Evolutionary conservation across 2,888 invertebrate genomes (phyloP).

Genomic region (Rotaria socialis): DNA sequence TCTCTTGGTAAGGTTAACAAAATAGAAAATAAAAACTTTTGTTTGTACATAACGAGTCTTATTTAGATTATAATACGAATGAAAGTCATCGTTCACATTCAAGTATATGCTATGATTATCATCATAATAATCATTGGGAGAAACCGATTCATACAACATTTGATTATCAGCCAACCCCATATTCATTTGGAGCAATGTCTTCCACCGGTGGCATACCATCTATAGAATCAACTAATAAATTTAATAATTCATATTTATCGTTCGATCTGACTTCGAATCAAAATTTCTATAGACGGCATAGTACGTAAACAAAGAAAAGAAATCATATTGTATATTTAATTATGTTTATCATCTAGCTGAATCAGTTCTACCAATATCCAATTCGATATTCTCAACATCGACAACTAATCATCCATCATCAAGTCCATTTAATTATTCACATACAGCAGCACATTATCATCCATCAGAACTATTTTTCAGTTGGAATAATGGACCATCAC

Average conservation of each 20-base stretch:
- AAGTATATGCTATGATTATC: neutral
- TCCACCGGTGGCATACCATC: neutral
- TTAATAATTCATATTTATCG: neutral
- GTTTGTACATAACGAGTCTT: neutral
- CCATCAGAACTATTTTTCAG: neutral
- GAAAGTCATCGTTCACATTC: neutral
- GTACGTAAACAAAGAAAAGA: neutral
- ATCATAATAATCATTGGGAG: neutral
- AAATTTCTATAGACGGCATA: neutral
- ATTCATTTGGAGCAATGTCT: neutral
- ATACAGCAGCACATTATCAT: neutral
- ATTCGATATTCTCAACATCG: neutral
- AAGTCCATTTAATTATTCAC: neutral
- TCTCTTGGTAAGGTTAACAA: neutral
- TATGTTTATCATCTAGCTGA: neutral
- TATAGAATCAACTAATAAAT: neutral
- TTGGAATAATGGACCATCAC: constrained; percentile 1
- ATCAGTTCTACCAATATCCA: neutral
- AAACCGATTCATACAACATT: neutral
- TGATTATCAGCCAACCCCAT: neutral
- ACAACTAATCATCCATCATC: neutral
- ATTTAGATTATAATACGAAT: neutral
- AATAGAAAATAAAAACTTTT: too few relatives aligned
- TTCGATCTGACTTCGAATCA: neutral
- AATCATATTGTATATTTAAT: neutral